phyloP scores from a whole-genome alignment of 2,113 vertebrate genomes.

The Thalassarche chlororhynchos region DNA sequence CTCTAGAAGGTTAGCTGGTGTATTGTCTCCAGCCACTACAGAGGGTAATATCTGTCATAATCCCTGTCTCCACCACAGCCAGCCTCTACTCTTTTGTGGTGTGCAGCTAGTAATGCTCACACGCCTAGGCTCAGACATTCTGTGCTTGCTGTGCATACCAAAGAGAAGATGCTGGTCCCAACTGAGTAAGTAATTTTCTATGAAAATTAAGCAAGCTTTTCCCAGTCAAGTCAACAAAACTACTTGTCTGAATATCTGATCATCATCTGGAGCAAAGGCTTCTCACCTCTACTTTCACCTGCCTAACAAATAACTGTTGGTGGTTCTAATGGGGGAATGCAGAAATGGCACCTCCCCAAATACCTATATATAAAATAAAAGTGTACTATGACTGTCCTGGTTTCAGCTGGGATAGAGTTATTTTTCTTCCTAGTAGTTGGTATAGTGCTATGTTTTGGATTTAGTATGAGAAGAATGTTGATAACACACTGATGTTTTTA shows the following conservation, averaged over 20 bases:
- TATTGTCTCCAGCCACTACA: neutral
- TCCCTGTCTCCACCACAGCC: neutral
- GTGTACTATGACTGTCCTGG: neutral
- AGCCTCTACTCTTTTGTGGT: neutral
- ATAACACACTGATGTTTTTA: too few relatives aligned
- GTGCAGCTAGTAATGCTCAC: neutral
- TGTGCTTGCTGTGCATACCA: neutral
- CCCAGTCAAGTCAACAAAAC: neutral
- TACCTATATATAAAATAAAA: neutral
- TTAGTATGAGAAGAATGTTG: too few relatives aligned
- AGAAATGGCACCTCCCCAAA: neutral
- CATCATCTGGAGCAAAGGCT: neutral
- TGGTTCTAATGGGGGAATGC: neutral
- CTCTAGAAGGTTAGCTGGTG: neutral
- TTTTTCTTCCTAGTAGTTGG: too few relatives aligned
- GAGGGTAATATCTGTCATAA: neutral
- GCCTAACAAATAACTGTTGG: neutral
- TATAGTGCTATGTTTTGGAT: too few relatives aligned
- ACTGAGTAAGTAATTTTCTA: neutral
- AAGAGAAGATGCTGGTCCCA: neutral
- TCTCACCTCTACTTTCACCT: neutral
- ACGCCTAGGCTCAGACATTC: neutral
- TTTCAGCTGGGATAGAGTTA: too few relatives aligned
- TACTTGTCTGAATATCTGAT: neutral
- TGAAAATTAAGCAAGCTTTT: neutral